Conservation (phyloP, 2,888 invertebrate species). For the Atethmia centrago region DNA sequence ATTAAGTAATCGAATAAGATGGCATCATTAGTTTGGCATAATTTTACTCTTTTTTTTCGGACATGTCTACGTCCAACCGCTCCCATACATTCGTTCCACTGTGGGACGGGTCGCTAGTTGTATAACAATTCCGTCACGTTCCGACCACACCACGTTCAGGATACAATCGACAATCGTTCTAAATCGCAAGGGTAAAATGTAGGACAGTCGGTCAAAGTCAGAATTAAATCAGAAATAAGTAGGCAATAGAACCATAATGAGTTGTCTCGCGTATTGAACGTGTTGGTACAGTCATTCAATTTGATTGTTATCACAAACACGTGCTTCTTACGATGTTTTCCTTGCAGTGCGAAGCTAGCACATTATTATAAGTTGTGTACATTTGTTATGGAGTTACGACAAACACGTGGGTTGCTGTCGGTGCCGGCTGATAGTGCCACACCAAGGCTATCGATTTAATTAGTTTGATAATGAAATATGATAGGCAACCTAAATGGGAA, state of each 20-base stretch:
- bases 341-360: slow-evolving; percentile 34
- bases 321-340: slow-evolving; percentile 47
- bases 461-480: slow-evolving; percentile 15
- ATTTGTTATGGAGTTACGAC: slow-evolving; percentile 36
- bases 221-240: slow-evolving; percentile 39
- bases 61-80: too few species aligned
- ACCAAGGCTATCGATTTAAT: slow-evolving; percentile 26
- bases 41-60: too few species aligned
- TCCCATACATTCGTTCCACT: too few species aligned
- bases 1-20: too few species aligned
- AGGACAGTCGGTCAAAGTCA: slow-evolving; percentile 28
- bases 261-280: slow-evolving; percentile 49
- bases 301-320: slow-evolving; percentile 59
- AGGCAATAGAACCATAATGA: slow-evolving; percentile 13
- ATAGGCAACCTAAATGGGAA: background rate
- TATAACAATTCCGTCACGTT: too few species aligned
- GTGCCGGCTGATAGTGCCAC: slow-evolving; percentile 30
- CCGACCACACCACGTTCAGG: too few species aligned
- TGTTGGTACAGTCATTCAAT: slow-evolving; percentile 46
- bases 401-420: slow-evolving; percentile 33
- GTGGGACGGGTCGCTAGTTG: too few species aligned
- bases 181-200: slow-evolving; percentile 7
- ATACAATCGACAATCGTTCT: background rate
- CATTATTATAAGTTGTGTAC: slow-evolving; percentile 32
- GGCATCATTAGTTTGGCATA: too few species aligned